phyloP scores from a whole-genome alignment of 1,140 invertebrate species.

The Propsilocerus akamusi region DNA sequence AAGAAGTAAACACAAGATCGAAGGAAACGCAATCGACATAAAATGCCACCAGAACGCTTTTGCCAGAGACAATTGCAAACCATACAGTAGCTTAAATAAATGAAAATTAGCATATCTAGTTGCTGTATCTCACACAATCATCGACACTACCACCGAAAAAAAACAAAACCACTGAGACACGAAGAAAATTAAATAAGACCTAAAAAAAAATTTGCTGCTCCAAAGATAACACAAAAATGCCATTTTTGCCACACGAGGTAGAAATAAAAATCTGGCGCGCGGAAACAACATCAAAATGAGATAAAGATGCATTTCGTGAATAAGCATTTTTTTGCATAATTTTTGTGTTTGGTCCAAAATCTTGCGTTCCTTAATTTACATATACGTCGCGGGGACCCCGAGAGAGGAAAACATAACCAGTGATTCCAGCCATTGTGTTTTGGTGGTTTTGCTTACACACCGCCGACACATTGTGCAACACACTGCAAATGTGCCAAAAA shows the following conservation, averaged over 20 bases:
- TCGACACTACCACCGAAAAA: too few species aligned
- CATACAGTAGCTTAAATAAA: background rate
- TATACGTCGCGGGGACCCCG: background rate
- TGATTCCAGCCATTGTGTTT: conserved; percentile 2
- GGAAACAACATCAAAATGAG: background rate
- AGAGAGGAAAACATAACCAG: background rate
- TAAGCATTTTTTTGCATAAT: background rate
- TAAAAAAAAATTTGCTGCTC: too few species aligned
- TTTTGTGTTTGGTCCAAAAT: background rate
- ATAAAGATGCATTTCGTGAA: background rate
- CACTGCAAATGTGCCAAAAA: background rate
- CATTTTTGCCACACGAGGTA: background rate
- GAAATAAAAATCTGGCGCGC: background rate
- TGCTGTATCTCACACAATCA: background rate
- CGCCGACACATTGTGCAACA: background rate
- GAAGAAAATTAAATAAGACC: too few species aligned
- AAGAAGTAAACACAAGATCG: too few species aligned
- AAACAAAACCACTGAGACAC: too few species aligned
- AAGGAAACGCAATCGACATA: too few species aligned
- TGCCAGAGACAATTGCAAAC: background rate
- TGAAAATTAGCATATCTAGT: background rate
- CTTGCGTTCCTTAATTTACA: background rate
- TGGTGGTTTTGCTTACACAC: background rate
- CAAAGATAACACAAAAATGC: background rate
- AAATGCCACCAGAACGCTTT: too few species aligned